Evolutionary conservation across 1,140 invertebrate species (phyloP).

Genomic region (Asobara japonica): DNA sequence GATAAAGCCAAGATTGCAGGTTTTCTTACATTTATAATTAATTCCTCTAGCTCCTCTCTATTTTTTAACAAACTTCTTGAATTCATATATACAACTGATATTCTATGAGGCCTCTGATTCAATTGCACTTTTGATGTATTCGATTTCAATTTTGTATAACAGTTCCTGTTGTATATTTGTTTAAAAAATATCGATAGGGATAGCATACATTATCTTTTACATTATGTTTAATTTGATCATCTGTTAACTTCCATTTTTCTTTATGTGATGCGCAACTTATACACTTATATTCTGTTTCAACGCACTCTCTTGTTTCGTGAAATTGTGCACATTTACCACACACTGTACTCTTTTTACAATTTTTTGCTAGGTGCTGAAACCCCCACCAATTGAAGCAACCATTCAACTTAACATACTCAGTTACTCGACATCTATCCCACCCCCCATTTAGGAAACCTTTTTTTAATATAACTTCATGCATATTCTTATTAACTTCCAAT

Average conservation of each 20-base stretch:
- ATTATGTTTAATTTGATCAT: neutral
- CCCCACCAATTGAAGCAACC: conserved; percentile 25
- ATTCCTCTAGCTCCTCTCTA: neutral
- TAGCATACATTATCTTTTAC: neutral
- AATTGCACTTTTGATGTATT: no score
- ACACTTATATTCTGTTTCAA: neutral
- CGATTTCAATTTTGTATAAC: no score
- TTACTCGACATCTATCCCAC: conserved; percentile 13
- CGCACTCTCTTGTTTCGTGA: neutral
- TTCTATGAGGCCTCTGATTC: no score
- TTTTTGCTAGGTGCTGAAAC: conserved; percentile 1
- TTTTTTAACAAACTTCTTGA: neutral
- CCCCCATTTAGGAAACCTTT: neutral
- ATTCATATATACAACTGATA: neutral
- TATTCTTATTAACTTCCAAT: neutral
- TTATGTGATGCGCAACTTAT: neutral
- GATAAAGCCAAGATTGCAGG: neutral
- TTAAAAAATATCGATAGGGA: neutral
- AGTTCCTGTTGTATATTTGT: no score
- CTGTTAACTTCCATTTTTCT: neutral
- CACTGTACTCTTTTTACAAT: conserved; percentile 10
- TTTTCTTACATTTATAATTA: neutral
- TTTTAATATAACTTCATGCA: neutral
- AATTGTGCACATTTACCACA: conserved; percentile 17
- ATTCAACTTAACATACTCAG: neutral